These are phyloP conservation scores for Microctonus aethiopoides DNA, from an alignment of 2,888 invertebrate genomes.

Conservation along the genomic window DNA sequence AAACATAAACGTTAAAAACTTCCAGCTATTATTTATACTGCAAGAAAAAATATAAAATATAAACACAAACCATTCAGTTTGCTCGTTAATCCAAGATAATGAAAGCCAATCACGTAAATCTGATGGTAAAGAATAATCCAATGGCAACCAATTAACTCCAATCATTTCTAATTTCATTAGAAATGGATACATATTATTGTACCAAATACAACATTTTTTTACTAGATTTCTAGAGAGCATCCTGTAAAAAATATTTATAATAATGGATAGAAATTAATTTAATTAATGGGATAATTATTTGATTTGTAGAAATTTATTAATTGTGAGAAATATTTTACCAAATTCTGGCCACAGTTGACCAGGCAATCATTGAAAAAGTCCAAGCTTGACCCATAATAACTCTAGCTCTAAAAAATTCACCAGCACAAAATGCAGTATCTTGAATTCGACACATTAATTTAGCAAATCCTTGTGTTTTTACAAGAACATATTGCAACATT, in stretches of 20 bases:
- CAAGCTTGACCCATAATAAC: slow-evolving; percentile 71
- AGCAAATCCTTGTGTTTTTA: slow-evolving; percentile 70
- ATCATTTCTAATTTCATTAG: slow-evolving; percentile 64
- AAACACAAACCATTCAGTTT: slow-evolving; percentile 53
- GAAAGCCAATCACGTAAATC: slow-evolving; percentile 69
- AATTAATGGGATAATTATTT: no score
- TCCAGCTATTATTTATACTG: neutral
- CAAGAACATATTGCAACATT: slow-evolving; percentile 71
- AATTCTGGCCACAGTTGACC: slow-evolving; percentile 70
- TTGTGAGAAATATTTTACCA: no score
- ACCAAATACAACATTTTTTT: slow-evolving; percentile 70
- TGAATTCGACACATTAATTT: slow-evolving; percentile 70
- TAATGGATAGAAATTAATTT: no score
- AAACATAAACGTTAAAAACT: neutral
- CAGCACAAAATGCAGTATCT: slow-evolving; percentile 68
- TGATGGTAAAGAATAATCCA: slow-evolving; percentile 66
- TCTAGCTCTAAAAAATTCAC: slow-evolving; percentile 69
- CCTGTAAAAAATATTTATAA: slow-evolving; percentile 47
- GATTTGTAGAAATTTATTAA: no score
- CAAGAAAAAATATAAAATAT: no score
- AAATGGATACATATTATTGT: slow-evolving; percentile 67
- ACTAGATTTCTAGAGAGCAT: slow-evolving; percentile 68
- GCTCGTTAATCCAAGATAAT: slow-evolving; percentile 67
- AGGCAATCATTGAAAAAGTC: slow-evolving; percentile 71
- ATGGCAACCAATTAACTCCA: slow-evolving; percentile 69